Conservation (phyloP, 2,113 vertebrate genomes). For the Xiphorhynchus elegans region DNA sequence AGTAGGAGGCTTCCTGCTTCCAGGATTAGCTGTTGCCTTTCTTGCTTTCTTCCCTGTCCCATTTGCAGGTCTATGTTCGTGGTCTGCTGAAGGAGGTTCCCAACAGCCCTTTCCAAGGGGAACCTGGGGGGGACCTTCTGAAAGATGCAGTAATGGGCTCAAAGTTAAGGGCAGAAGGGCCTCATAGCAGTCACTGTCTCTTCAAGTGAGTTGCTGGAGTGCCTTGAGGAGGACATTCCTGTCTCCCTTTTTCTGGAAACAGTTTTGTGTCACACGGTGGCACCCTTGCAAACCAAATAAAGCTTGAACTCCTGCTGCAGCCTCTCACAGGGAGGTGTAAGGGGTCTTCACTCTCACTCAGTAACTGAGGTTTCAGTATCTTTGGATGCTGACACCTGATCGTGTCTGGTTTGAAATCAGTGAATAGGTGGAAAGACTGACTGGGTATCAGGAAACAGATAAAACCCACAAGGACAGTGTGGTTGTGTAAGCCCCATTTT, state of each 20-base stretch:
- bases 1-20: not conserved
- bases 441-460: not conserved
- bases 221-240: not conserved
- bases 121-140: not conserved
- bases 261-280: constrained; percentile 20
- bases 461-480: not conserved
- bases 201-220: not conserved
- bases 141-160: rapidly evolving
- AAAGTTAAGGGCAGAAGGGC: not conserved
- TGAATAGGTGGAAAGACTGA: not conserved
- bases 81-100: not conserved
- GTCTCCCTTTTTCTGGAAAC: not conserved
- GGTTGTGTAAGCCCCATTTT: not conserved
- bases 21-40: not conserved
- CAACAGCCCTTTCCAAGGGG: not conserved
- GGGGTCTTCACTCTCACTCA: not conserved
- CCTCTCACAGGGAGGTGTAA: not conserved
- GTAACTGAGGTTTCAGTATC: not conserved
- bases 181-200: not conserved
- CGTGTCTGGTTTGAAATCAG: not conserved
- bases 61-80: not conserved
- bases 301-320: not conserved
- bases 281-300: constrained; percentile 25
- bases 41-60: not conserved
- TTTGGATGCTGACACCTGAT: not conserved